Conservation (phyloP, 2,888 invertebrate genomes). For the Drosophila neotestacea region DNA sequence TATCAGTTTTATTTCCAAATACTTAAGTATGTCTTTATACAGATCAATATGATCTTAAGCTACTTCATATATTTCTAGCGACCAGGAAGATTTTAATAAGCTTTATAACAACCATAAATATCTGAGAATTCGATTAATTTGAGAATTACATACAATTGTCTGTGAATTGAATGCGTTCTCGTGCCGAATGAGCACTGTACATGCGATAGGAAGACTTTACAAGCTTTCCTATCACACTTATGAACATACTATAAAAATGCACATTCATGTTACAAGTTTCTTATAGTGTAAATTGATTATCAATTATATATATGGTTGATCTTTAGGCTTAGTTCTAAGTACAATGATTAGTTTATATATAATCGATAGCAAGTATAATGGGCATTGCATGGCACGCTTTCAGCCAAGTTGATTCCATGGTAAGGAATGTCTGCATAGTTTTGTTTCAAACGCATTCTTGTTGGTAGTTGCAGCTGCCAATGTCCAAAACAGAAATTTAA, state of each 20-base stretch:
- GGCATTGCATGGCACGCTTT: constrained; percentile 6
- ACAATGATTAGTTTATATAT: background rate
- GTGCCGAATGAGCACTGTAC: background rate
- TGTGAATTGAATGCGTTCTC: background rate
- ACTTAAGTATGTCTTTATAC: no score
- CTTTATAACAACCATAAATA: background rate
- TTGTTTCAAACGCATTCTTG: constrained; percentile 10
- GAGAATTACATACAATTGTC: background rate
- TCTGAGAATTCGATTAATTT: background rate
- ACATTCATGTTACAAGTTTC: background rate
- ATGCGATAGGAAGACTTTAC: background rate
- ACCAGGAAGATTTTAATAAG: background rate
- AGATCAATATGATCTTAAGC: no score
- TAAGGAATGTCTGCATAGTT: constrained; percentile 12
- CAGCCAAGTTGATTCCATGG: background rate
- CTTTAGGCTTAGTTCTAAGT: constrained; percentile 10
- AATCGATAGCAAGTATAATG: background rate
- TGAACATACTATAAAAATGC: background rate
- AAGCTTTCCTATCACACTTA: background rate
- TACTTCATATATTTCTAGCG: no score
- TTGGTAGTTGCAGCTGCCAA: constrained; percentile 48
- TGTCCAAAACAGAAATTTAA: constrained; percentile 24
- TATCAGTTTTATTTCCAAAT: no score
- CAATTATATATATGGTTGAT: background rate
- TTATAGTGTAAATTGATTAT: background rate